phyloP scores from a whole-genome alignment of 2,797 vertebrate species.

The Chelidonichthys spinosus region DNA sequence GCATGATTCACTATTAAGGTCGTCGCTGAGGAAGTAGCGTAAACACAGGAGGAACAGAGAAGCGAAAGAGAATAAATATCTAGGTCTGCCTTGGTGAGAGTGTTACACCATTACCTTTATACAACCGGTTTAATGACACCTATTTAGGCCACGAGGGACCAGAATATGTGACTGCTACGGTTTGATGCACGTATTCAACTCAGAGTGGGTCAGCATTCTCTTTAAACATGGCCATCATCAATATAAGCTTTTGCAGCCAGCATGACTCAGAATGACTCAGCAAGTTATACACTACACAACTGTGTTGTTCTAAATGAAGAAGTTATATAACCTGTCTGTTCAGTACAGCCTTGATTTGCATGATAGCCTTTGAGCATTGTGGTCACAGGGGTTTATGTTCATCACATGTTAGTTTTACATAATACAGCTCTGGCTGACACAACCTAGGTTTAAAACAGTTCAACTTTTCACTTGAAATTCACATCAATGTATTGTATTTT shows the following conservation, averaged over 20 bases:
- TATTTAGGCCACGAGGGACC: conserved; percentile 8
- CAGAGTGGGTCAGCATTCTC: conserved; percentile 13
- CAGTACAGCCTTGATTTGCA: conserved; percentile 11
- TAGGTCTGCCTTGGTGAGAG: not conserved
- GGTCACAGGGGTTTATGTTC: not conserved
- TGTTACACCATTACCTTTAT: conserved; percentile 5
- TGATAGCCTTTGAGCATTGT: not conserved
- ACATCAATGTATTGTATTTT: not conserved
- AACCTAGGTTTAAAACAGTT: conserved; percentile 2
- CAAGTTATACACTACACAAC: not conserved
- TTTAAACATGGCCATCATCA: not conserved
- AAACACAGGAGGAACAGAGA: not conserved
- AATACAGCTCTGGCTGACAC: conserved; percentile 6
- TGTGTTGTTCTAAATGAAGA: conserved; percentile 6
- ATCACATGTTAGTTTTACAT: conserved; percentile 29
- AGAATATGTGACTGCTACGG: not conserved
- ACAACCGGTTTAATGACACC: not conserved
- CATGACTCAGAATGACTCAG: not conserved
- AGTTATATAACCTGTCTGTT: not conserved
- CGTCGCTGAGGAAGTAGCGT: conserved; percentile 11
- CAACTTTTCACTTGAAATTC: conserved; percentile 22
- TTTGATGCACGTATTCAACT: not conserved
- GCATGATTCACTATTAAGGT: conserved; percentile 7
- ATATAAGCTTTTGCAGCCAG: not conserved
- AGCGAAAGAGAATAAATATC: conserved; percentile 20